Conservation (phyloP, 2,888 invertebrate genomes). For the Acronicta aceris region DNA sequence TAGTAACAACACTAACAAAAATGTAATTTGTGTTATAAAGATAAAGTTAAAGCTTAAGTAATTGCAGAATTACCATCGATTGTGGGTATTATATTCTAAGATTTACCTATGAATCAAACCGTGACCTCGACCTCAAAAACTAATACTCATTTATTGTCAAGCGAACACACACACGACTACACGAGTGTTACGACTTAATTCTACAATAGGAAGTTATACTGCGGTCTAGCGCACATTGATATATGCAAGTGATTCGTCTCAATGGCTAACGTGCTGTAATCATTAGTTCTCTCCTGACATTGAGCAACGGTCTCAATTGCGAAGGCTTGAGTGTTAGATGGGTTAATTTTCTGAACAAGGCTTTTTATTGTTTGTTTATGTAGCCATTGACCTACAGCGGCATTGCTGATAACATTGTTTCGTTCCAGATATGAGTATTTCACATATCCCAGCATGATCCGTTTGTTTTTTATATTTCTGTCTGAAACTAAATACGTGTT, state of each 20-base stretch:
- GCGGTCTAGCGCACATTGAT: slow-evolving; percentile 42
- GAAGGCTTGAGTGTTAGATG: slow-evolving; percentile 71
- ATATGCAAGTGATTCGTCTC: slow-evolving; percentile 60
- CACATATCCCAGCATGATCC: slow-evolving; percentile 51
- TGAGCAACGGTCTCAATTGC: slow-evolving; percentile 69
- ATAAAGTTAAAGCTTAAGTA: slow-evolving; percentile 8
- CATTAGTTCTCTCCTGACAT: slow-evolving; percentile 72
- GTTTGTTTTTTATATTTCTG: slow-evolving; percentile 52
- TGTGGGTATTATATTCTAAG: slow-evolving; percentile 18
- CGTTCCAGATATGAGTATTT: slow-evolving; percentile 49
- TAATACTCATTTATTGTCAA: slow-evolving; percentile 29
- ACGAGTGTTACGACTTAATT: slow-evolving; percentile 43
- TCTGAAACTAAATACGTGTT: slow-evolving; percentile 40
- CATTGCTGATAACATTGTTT: slow-evolving; percentile 70
- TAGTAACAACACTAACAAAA: not conserved
- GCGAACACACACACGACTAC: slow-evolving; percentile 24
- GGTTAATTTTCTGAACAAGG: slow-evolving; percentile 65
- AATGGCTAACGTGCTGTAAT: slow-evolving; percentile 64
- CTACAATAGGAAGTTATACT: slow-evolving; percentile 48
- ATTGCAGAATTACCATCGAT: slow-evolving; percentile 23
- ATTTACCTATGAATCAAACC: slow-evolving; percentile 25
- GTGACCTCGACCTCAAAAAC: slow-evolving; percentile 53
- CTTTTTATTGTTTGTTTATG: slow-evolving; percentile 62
- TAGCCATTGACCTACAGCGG: slow-evolving; percentile 55
- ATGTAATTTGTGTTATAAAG: not conserved